Base-by-base conservation (phyloP, 2,888 invertebrate species). In the Polydesmus complanatus region DNA sequence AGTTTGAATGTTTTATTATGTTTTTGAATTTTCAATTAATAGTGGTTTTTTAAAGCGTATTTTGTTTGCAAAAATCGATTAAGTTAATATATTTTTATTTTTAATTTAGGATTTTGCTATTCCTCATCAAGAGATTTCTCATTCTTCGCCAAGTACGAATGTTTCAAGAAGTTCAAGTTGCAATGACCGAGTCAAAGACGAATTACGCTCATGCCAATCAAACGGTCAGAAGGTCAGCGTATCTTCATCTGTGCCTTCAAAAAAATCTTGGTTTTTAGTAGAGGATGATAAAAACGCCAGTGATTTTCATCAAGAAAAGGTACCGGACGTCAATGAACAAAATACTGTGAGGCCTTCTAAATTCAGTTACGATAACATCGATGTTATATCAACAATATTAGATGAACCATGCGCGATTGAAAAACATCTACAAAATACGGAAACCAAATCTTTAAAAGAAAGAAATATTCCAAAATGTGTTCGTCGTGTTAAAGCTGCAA, bases 401-500 rank as follows among this genome's bases (percentile, higher is more conserved):
- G 19, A n/a, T 22, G 51, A 51, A 5, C n/a, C 5, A 5, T 19
- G 19, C n/a, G 19, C 3, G 11, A 3, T 11, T 51, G 5, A 51
- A 8, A 3, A 21, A 19, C 11, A 19, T 14, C 19, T 14, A 11
- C 5, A 51, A 8, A 19, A 3, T 3, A 37, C 37, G 54, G 5
- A 14, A 5, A 3, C 11, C 8, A 23, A 23, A 25, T 18, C 26
- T 3, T 11, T 25, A 25, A 8, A 37, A 18, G 58, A 58, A 19
- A 49, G 51, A 25, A 49, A 54, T 18, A 26, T 61, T n/a, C 49
- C 57, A 21, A 64, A 64, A 54, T 54, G 56, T 18, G 62, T 61
- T 18, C 60, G 64, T 14, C 60, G 64, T n/a, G 23, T 62, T 53
- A 64, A 64, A 53, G 64, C 64, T 8, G 54, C 62, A 37, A 60